These are phyloP conservation scores for Tinamus guttatus DNA, from an alignment of 2,113 vertebrate species.

Conservation along the genomic window DNA sequence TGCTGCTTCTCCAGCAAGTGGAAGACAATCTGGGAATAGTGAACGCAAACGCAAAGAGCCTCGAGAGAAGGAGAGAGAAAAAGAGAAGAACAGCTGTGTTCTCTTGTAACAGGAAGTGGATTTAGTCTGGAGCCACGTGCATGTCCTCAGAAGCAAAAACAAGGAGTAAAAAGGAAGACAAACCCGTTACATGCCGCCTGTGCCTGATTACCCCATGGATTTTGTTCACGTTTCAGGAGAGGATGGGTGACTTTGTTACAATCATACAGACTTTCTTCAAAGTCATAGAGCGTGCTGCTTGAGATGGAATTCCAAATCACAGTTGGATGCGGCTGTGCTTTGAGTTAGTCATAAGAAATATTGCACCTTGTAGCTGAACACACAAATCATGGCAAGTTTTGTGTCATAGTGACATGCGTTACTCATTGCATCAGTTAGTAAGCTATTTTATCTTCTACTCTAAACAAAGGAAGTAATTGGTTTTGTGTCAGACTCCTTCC, in stretches of 20 bases:
- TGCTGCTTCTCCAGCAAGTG: slow-evolving; percentile 81
- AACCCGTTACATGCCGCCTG: slow-evolving; percentile 91
- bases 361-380: slow-evolving; percentile 76
- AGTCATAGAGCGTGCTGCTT: slow-evolving; percentile 81
- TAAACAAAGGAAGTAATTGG: slow-evolving; percentile 57
- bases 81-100: slow-evolving; percentile 91
- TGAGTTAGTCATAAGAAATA: slow-evolving; percentile 74
- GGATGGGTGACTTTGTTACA: slow-evolving; percentile 84
- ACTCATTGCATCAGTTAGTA: slow-evolving; percentile 81
- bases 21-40: slow-evolving; percentile 83
- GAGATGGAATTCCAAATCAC: slow-evolving; percentile 81
- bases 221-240: slow-evolving; percentile 77
- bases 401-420: slow-evolving; percentile 75
- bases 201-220: slow-evolving; percentile 88
- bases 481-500: slow-evolving; percentile 63
- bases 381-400: slow-evolving; percentile 74
- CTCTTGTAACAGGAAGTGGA: slow-evolving; percentile 88
- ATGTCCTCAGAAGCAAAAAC: slow-evolving; percentile 69
- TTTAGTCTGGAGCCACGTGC: slow-evolving; percentile 68
- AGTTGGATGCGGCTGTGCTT: slow-evolving; percentile 80
- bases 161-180: slow-evolving; percentile 76
- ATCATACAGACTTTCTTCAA: slow-evolving; percentile 84
- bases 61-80: slow-evolving; percentile 84
- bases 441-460: slow-evolving; percentile 82
- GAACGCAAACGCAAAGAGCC: slow-evolving; percentile 92